Percentiles rank a stretch among this genome's conserved stretches.
Conservation (phyloP, 2,797 vertebrate genomes). For the Pterois miles region DNA sequence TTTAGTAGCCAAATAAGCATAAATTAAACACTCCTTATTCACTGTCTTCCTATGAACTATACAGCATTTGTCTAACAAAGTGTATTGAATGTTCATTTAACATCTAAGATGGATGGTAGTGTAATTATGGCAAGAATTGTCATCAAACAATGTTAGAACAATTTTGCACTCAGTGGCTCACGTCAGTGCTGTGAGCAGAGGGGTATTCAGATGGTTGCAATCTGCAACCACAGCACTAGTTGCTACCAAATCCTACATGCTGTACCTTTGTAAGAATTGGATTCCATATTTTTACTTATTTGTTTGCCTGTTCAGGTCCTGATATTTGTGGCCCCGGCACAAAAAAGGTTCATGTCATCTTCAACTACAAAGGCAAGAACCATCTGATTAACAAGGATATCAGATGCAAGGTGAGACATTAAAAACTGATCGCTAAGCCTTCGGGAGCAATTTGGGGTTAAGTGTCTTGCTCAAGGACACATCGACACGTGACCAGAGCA, state of each 20-base stretch:
- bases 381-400: conserved; percentile 90
- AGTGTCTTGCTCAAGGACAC: too few species aligned
- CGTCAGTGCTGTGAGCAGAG: too few species aligned
- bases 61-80: background rate
- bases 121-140: too few species aligned
- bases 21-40: background rate
- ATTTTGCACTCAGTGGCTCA: too few species aligned
- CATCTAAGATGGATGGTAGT: background rate
- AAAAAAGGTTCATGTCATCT: conserved; percentile 91
- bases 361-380: conserved; percentile 90
- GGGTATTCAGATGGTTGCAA: too few species aligned
- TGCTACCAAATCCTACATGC: too few species aligned
- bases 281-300: background rate
- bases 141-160: too few species aligned
- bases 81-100: background rate
- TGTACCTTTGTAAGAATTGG: background rate
- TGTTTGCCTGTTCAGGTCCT: conserved; percentile 78
- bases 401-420: conserved; percentile 86
- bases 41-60: background rate
- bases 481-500: too few species aligned
- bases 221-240: too few species aligned
- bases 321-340: conserved; percentile 92
- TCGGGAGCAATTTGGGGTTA: too few species aligned
- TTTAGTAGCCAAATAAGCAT: background rate
- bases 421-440: too few species aligned